Base-by-base conservation (phyloP, 2,888 invertebrate species). In the Slavum lentiscoides region DNA sequence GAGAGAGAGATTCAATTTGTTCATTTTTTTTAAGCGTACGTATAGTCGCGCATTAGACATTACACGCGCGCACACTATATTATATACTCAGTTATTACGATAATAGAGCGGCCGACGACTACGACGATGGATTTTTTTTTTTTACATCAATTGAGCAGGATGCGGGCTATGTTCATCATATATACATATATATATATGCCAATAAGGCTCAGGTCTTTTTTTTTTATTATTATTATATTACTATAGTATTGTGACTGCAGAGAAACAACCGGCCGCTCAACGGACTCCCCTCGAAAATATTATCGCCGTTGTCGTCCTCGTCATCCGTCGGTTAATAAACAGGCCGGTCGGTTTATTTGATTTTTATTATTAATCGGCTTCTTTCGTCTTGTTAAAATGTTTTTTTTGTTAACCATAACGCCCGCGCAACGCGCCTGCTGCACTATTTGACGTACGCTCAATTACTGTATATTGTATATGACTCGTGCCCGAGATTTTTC, bases 121-220 rank as follows among this genome's bases (percentile, higher is more conserved):
- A 4, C 30, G 30, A 30, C 30, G 30, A 2, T 30, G 30, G 30
- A 30, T 30, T 30, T 30, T 30, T 30, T 30, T 30, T 30, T 30
- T 30, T 30, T 37, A 66, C 58, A 39, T 72, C 72, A 72, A 72
- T 72, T 72, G 72, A 72, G 21, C 72, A 72, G 72, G 72, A 72
- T 72, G 72, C 72, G 72, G 72, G 72, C 49, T 21, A n/a, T 39
- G 7, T 15, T 43, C 15, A 49, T 49, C 21, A 72, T 39, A 37
- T 15, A 66, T 9, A 9, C 7, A 43, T 30, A 30, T 58, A 67
- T 55, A 53, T 53, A 30, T 69, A 55, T 30, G 69, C 23, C 30
- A 69, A 49, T 62, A n/a, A 30, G 23, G 30, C 30, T 19, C 39
- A 37, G 21, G 17, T 61, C n/a, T n/a, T n/a, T n/a, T n/a, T n/a